Percentiles rank a stretch among this genome's conserved stretches.
phyloP scores from a whole-genome alignment of 2,113 vertebrate species.

The Ranitomeya variabilis region DNA sequence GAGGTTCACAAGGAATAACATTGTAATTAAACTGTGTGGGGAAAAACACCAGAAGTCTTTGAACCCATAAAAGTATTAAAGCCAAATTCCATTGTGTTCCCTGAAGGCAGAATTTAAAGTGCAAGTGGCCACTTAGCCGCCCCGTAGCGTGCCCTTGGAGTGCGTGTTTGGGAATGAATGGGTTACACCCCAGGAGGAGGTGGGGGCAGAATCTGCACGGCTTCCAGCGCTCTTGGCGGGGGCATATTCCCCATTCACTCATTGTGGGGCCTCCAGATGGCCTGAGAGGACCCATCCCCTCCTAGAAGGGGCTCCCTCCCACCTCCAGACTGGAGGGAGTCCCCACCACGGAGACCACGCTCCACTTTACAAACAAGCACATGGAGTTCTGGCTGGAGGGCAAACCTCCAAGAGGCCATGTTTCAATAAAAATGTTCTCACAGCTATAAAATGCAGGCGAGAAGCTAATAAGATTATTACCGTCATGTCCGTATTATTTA shows the following conservation, averaged over 20 bases:
- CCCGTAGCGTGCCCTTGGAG: neutral
- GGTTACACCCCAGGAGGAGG: slow-evolving; percentile 38
- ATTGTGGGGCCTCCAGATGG: slow-evolving; percentile 48
- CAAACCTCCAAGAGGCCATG: neutral
- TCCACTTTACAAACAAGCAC: neutral
- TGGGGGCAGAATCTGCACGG: slow-evolving; percentile 9
- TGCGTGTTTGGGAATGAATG: slow-evolving; percentile 22
- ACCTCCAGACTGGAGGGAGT: neutral
- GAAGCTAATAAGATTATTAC: neutral
- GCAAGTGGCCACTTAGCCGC: neutral
- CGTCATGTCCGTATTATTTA: neutral
- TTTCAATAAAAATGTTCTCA: neutral
- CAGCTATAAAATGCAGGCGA: neutral
- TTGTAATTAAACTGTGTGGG: neutral
- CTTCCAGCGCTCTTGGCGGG: slow-evolving; percentile 44
- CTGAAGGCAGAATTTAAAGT: neutral
- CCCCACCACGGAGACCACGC: slow-evolving; percentile 1
- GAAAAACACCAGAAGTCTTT: neutral
- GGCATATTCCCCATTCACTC: slow-evolving; percentile 28
- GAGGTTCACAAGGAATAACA: neutral
- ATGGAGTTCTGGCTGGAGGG: neutral
- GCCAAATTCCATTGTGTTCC: neutral
- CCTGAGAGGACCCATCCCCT: slow-evolving; percentile 36
- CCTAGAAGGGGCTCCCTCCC: slow-evolving; percentile 11
- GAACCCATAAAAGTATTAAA: neutral